Percentiles rank a stretch among this genome's conserved stretches.
These are phyloP conservation scores for Myotis brandtii DNA, from an alignment of 2,113 vertebrate genomes.

Conservation along the genomic window DNA sequence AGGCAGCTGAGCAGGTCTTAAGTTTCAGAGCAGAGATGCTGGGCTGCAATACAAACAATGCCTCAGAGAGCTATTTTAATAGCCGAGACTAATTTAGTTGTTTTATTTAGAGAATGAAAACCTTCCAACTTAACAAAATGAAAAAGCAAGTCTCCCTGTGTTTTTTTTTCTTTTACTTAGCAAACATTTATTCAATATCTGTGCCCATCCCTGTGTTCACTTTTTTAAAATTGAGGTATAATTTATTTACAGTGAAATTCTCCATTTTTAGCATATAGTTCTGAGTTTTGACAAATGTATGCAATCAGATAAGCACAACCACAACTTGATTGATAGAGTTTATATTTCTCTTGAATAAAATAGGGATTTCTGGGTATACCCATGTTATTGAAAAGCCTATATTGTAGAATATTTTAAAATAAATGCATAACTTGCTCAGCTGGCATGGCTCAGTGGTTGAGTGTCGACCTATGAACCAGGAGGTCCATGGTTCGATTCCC, in stretches of 20 bases:
- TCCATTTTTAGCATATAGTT: too few relatives aligned
- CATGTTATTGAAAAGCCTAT: too few relatives aligned
- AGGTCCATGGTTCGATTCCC: too few relatives aligned
- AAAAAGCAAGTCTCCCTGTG: not conserved
- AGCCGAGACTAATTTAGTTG: not conserved
- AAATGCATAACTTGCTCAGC: too few relatives aligned
- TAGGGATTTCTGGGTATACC: too few relatives aligned
- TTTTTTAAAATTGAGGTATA: not conserved
- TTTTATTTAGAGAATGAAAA: slow-evolving; percentile 24
- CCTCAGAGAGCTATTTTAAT: not conserved
- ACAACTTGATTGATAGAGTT: too few relatives aligned
- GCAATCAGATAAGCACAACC: too few relatives aligned
- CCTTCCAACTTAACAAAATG: not conserved
- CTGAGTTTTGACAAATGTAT: too few relatives aligned
- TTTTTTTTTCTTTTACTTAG: not conserved
- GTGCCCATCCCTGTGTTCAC: not conserved
- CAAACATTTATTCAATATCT: not conserved
- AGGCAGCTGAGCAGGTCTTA: not conserved
- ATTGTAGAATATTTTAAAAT: too few relatives aligned
- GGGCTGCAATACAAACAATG: not conserved
- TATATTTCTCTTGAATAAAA: too few relatives aligned
- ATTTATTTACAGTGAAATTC: not conserved
- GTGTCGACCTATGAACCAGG: too few relatives aligned
- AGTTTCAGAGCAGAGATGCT: not conserved
- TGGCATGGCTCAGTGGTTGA: too few relatives aligned